Base-by-base conservation (phyloP, 2,797 vertebrate species). In the Sparus aurata region DNA sequence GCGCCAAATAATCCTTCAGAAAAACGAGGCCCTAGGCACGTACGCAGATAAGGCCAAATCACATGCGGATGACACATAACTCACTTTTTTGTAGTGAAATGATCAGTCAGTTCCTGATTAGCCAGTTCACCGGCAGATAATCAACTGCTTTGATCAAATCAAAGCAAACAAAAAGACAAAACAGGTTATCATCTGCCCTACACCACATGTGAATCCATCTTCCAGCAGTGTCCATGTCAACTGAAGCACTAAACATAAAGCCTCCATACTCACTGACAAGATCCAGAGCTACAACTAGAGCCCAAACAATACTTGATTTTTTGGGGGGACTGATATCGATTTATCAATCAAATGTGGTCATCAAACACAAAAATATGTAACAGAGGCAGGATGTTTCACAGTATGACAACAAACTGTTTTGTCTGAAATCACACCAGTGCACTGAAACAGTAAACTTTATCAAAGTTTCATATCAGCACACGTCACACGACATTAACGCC, bases 21-120 rank as follows among this genome's bases (percentile, higher is more conserved):
- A 41, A 73, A 79, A 86, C 73, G 50, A 76, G 90, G 77, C 49
- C 65, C 12, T 0, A 1, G 27, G 80, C 92, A 92, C 89, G 90
- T 92, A 91, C 77, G 45, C 77, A 83, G 82, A 82, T 84, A 73
- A 87, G 83, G 13, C 1, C 27, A 20, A 57, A 65, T 55, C 62
- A 77, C 78, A 78, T 54, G 62, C 63, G 57, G 67, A 74, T 53
- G 55, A n/a, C 30, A 38, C 27, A 22, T 2, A 38, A 43, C 49
- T 34, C 8, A 41, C 53, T 71, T 3, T 63, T 52, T 17, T 34
- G 23, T 45, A 18, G 1, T 43, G 12, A 50, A 66, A 55, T 2
- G 12, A 73, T 34, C 1, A 50, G 49, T 6, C 15, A 15, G 22
- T 55, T 58, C 34, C 47, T 54, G 25, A 53, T 59, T 18, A 38